Evolutionary conservation across 1,140 invertebrate species (phyloP).

Genomic region (Zelostemma sp.): DNA sequence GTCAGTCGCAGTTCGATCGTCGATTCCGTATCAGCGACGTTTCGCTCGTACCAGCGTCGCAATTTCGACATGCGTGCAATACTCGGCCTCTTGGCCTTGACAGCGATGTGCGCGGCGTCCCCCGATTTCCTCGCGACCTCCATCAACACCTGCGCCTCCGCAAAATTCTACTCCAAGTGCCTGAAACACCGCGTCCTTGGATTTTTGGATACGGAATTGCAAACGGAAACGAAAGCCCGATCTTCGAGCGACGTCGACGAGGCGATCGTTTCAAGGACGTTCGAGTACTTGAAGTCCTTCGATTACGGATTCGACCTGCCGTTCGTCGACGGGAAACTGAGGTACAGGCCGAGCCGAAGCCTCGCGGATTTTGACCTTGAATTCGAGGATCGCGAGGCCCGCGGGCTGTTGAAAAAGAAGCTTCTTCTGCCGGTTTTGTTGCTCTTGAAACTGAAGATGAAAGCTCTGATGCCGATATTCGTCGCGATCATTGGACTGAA

Average conservation of each 20-base stretch:
- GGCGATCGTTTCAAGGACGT: slow-evolving; percentile 79
- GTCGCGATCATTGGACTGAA: slow-evolving; percentile 83
- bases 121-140: slow-evolving; percentile 79
- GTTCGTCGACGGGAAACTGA: slow-evolving; percentile 64
- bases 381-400: slow-evolving; percentile 77
- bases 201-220: slow-evolving; percentile 78
- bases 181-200: slow-evolving; percentile 80
- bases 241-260: slow-evolving; percentile 77
- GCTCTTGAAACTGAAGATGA: slow-evolving; percentile 85
- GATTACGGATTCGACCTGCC: slow-evolving; percentile 80
- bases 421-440: slow-evolving; percentile 82
- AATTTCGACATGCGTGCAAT: slow-evolving; percentile 51
- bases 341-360: slow-evolving; percentile 66
- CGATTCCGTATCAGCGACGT: slow-evolving; percentile 56
- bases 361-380: slow-evolving; percentile 73
- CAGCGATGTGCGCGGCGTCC: slow-evolving; percentile 50
- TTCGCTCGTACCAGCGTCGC: slow-evolving; percentile 19
- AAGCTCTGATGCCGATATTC: slow-evolving; percentile 85
- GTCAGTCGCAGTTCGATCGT: slow-evolving; percentile 70
- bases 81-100: slow-evolving; percentile 45
- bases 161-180: slow-evolving; percentile 76
- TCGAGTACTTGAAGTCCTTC: slow-evolving; percentile 78
- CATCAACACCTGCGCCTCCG: slow-evolving; percentile 78
- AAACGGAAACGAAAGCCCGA: slow-evolving; percentile 73
- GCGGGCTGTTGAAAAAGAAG: slow-evolving; percentile 84